These are phyloP conservation scores for Sebastes baramenuke DNA, from an alignment of 2,797 vertebrate species.

Conservation along the genomic window DNA sequence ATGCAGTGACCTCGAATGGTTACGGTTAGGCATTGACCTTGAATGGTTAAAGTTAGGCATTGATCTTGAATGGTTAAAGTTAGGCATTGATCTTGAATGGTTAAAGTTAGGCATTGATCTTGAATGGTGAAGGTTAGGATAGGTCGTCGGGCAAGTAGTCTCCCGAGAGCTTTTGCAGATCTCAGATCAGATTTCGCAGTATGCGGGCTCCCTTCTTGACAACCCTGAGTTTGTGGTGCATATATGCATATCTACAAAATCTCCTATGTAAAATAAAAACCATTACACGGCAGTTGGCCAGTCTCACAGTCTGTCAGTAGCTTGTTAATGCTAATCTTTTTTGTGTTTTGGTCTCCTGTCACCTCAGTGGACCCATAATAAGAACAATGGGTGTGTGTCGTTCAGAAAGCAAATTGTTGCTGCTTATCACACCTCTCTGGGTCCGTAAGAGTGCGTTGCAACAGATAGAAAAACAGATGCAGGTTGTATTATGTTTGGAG, in stretches of 20 bases:
- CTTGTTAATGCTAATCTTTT: background rate
- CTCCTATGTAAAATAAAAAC: too few species aligned
- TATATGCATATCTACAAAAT: too few species aligned
- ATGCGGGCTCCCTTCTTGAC: too few species aligned
- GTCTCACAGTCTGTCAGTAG: background rate
- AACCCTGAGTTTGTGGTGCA: too few species aligned
- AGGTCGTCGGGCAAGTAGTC: too few species aligned
- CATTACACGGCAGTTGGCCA: background rate
- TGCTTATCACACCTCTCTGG: background rate
- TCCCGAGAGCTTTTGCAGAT: too few species aligned
- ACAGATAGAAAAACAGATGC: background rate
- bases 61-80: rapidly evolving
- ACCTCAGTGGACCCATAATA: background rate
- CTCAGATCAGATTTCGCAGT: too few species aligned
- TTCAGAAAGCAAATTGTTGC: background rate
- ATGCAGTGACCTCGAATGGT: rapidly evolving
- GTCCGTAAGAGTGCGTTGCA: background rate
- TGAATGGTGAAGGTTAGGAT: too few species aligned
- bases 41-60: rapidly evolving
- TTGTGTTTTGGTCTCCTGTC: background rate
- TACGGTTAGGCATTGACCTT: rapidly evolving
- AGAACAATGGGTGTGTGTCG: background rate
- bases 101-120: too few species aligned
- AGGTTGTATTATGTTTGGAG: slow-evolving; percentile 22
- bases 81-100: rapidly evolving